Percentiles rank a stretch among this genome's conserved stretches.
phyloP scores from a whole-genome alignment of 2,888 invertebrate genomes.

The Catocala nupta region DNA sequence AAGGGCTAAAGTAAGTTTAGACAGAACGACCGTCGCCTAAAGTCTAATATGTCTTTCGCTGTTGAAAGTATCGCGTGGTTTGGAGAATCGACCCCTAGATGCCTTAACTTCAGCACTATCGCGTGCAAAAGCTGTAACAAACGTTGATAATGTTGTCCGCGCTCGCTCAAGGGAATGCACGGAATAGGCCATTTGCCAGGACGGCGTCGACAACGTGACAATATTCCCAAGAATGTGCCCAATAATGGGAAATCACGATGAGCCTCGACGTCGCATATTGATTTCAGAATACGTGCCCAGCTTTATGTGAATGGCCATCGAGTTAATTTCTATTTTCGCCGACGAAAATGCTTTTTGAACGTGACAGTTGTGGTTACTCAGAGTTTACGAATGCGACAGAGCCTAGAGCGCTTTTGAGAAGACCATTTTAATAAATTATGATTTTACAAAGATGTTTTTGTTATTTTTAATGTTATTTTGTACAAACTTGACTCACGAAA shows the following conservation, averaged over 20 bases:
- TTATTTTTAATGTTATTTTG: constrained; percentile 28
- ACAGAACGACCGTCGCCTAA: constrained; percentile 22
- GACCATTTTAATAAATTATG: constrained; percentile 40
- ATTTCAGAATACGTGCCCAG: constrained; percentile 60
- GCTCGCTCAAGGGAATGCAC: constrained; percentile 53
- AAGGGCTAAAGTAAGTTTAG: constrained; percentile 26
- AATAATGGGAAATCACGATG: constrained; percentile 52
- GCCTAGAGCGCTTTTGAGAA: constrained; percentile 27
- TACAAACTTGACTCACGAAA: constrained; percentile 11
- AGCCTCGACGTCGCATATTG: constrained; percentile 55
- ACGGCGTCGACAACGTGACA: constrained; percentile 59
- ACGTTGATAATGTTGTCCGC: constrained; percentile 62
- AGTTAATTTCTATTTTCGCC: constrained; percentile 64
- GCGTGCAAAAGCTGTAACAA: constrained; percentile 57
- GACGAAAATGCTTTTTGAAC: constrained; percentile 54
- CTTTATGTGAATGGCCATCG: constrained; percentile 55
- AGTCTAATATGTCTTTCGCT: constrained; percentile 33
- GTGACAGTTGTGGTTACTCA: constrained; percentile 57
- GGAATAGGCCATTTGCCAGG: constrained; percentile 59
- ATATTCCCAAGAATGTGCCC: constrained; percentile 63
- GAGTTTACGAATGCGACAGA: constrained; percentile 41
- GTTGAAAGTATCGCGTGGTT: constrained; percentile 42
- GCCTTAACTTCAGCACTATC: constrained; percentile 51
- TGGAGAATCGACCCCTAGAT: constrained; percentile 51
- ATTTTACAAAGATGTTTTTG: constrained; percentile 21